Conservation (phyloP, 2,113 vertebrate genomes). For the Xiphophorus hellerii region DNA sequence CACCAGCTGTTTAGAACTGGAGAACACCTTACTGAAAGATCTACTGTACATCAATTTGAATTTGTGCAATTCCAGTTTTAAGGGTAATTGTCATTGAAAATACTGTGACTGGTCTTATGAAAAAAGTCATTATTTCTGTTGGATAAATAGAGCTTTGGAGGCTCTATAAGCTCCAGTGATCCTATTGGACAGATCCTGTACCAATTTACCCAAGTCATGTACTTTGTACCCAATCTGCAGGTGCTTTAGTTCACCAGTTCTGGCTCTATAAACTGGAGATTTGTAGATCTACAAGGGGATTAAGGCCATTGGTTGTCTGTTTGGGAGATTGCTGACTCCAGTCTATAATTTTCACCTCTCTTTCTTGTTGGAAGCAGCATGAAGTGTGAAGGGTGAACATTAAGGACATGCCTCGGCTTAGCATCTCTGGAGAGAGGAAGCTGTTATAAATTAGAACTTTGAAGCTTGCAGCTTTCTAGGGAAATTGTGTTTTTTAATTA, state of each 20-base stretch:
- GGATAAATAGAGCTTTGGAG: background rate
- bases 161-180: background rate
- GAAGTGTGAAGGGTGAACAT: conserved; percentile 40
- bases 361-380: conserved; percentile 39
- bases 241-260: conserved; percentile 62
- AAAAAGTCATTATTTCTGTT: background rate
- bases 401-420: conserved; percentile 65
- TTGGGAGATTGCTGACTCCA: conserved; percentile 65
- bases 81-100: background rate
- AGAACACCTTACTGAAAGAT: background rate
- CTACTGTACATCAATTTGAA: background rate
- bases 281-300: conserved; percentile 64
- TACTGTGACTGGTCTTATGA: background rate
- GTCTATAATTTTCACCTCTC: conserved; percentile 71
- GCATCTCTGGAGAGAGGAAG: conserved; percentile 54
- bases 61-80: background rate
- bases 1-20: background rate
- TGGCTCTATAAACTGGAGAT: conserved; percentile 65
- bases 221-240: conserved; percentile 32
- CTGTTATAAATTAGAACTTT: conserved; percentile 54
- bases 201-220: conserved; percentile 12
- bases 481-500: background rate
- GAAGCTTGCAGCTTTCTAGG: conserved; percentile 35
- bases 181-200: background rate
- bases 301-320: conserved; percentile 58